Conservation (phyloP, 2,113 vertebrate genomes). For the Sturnira hondurensis region DNA sequence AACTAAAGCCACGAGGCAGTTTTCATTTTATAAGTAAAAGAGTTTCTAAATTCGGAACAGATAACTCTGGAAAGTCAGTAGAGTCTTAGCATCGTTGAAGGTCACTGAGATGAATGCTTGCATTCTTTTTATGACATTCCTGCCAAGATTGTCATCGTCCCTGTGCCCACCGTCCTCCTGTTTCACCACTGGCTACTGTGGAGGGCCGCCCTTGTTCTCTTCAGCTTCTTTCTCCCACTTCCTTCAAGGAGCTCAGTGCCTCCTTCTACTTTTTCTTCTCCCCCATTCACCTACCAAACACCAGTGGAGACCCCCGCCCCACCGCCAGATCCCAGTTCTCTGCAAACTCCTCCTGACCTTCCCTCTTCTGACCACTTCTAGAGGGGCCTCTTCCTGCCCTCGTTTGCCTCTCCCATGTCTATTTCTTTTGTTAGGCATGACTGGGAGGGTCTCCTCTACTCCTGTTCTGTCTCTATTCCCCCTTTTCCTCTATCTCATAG, state of each 20-base stretch:
- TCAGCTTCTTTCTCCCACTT: background rate
- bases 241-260: background rate
- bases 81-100: background rate
- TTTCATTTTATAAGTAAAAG: background rate
- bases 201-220: background rate
- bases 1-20: background rate
- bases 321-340: no score
- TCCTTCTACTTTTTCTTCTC: background rate
- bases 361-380: background rate
- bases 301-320: background rate
- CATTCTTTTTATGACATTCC: background rate
- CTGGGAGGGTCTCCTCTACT: background rate
- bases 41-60: background rate
- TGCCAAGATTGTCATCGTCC: background rate
- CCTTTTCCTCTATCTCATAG: background rate
- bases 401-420: background rate
- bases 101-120: background rate
- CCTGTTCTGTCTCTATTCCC: background rate
- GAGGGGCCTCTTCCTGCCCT: background rate
- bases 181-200: background rate
- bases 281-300: background rate
- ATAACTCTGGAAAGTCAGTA: background rate
- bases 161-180: accelerated
- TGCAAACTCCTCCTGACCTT: background rate
- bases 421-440: no score